Evolutionary conservation across 2,113 vertebrate species (phyloP).

Genomic region (Mugil cephalus): DNA sequence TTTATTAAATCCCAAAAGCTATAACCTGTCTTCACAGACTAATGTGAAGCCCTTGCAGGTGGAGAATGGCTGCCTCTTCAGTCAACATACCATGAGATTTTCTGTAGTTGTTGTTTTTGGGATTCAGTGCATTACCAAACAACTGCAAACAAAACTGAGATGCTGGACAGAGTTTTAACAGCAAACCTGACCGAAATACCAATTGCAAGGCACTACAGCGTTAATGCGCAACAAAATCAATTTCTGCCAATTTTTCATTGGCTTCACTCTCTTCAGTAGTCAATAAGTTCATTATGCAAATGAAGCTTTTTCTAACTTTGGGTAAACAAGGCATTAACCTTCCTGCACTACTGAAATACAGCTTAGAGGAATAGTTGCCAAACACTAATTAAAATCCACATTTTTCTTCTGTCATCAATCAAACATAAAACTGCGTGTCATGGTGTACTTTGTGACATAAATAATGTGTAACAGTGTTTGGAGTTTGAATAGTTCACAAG

Average conservation of each 20-base stretch:
- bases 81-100: constrained; percentile 35
- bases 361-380: constrained; percentile 12
- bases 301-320: constrained; percentile 1
- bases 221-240: constrained; percentile 36
- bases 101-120: constrained; percentile 43
- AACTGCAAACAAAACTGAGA: constrained; percentile 51
- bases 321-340: constrained; percentile 43
- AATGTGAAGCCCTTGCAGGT: constrained; percentile 35
- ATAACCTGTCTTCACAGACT: constrained; percentile 1
- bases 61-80: constrained; percentile 9
- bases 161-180: constrained; percentile 57
- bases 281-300: constrained; percentile 54
- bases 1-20: constrained; percentile 23
- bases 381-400: constrained; percentile 1
- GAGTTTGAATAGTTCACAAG: constrained; percentile 5
- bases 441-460: background rate
- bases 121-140: constrained; percentile 53
- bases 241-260: constrained; percentile 47
- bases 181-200: constrained; percentile 42
- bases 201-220: constrained; percentile 28
- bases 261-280: constrained; percentile 24
- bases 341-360: constrained; percentile 12
- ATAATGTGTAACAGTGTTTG: constrained; percentile 13
- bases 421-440: background rate
- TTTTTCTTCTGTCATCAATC: background rate